Evolutionary conservation across 2,797 vertebrate species (phyloP), one percentile per base, ranked within the genome.

Genomic region (Sternarchorhynchus goeldii): DNA sequence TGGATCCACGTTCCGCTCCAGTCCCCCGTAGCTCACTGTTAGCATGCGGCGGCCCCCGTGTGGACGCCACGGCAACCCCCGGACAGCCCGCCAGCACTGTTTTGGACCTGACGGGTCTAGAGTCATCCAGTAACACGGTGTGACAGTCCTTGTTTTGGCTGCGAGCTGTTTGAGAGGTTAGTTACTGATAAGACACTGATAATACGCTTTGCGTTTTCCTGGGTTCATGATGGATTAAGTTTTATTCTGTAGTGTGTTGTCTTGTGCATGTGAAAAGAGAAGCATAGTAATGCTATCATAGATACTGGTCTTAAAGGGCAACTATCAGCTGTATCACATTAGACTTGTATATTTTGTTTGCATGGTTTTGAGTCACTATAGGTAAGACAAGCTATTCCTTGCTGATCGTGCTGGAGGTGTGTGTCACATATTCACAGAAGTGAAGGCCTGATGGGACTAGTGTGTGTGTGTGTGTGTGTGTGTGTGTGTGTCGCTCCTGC

Each of bases 11-110:
- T 71, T 73, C 70, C 75, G 77, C 32, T 68, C 29, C 55, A 73
- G 67, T 69, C 59, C 64, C 71, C 57, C n/a, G 57, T 66, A 70
- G 70, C 10, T 50, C 31, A 41, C 62, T 67, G 73, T 79, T 79
- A 62, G 73, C 59, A 50, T 41, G 59, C 32, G 10, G 3, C 5
- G 20, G 75, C 62, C 66, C 53, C 1, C 10, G 12, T 12, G 45
- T 50, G 45, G 10, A 50, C 45, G 12, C 10, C 10, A 12, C 14
- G 45, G 45, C 14, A 3, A 50, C 45, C 10, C 45, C 10, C 45
- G 45, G 17, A 73, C 45, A 75, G 41, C 32, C 76, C 58, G 67
- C 31, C 65, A 34, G 76, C 67, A 45, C 17, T 2, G 4, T 16
- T 41, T 45, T 2, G 6, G 34, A 66, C 63, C 58, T n/a, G 65